These are phyloP conservation scores for Erpobdella octoculata DNA, from an alignment of 2,888 invertebrate species.

Conservation along the genomic window DNA sequence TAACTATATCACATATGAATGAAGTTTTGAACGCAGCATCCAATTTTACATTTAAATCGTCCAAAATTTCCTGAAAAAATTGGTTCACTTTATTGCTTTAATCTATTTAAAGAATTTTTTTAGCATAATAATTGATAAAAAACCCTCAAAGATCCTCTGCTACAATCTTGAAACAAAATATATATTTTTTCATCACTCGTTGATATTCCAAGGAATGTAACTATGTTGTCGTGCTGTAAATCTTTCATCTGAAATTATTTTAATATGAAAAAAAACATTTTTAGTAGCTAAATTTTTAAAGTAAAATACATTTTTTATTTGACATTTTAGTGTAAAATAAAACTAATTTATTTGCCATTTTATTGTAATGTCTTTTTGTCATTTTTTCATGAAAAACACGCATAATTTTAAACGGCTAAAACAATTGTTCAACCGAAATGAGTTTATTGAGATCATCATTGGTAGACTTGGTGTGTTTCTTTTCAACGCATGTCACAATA, in stretches of 20 bases:
- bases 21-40: constrained; percentile 16
- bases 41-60: constrained; percentile 4
- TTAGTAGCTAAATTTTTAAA: background rate
- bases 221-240: constrained; percentile 20
- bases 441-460: no score
- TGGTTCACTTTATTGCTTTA: background rate
- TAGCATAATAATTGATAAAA: background rate
- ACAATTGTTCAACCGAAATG: no score
- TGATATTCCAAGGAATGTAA: constrained; percentile 9
- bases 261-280: background rate
- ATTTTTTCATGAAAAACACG: no score
- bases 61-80: constrained; percentile 39
- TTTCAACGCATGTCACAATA: no score
- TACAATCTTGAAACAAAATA: background rate
- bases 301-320: background rate
- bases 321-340: background rate
- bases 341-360: background rate
- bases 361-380: background rate
- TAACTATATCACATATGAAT: constrained; percentile 10
- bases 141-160: constrained; percentile 24
- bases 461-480: no score
- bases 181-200: background rate
- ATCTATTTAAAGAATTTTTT: background rate
- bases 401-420: no score
- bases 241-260: constrained; percentile 1